phyloP scores from a whole-genome alignment of 2,797 vertebrate species.

The Ciconia nigra region DNA sequence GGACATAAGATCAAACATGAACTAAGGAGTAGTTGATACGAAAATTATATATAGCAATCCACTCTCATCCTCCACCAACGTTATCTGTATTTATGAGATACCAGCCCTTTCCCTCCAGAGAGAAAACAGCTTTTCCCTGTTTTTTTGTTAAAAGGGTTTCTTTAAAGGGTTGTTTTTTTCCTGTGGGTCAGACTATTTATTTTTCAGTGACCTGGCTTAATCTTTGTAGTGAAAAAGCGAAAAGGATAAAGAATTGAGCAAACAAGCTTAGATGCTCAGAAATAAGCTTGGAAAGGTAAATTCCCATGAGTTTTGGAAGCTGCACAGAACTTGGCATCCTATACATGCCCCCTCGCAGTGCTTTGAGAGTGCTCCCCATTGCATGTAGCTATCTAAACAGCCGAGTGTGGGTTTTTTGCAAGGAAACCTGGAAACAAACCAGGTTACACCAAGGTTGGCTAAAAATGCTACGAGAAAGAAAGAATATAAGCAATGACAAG shows the following conservation, averaged over 20 bases:
- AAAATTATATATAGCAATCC: neutral
- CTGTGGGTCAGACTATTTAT: neutral
- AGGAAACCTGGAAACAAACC: neutral
- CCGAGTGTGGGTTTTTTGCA: neutral
- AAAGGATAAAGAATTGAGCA: neutral
- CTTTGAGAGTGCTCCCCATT: neutral
- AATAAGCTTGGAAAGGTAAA: constrained; percentile 10
- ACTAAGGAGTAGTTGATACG: neutral
- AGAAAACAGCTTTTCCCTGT: neutral
- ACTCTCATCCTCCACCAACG: neutral
- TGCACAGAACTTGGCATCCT: constrained; percentile 41
- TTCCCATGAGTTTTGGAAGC: neutral
- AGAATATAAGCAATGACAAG: neutral
- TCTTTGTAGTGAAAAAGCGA: neutral
- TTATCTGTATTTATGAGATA: neutral
- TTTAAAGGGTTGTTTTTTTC: neutral
- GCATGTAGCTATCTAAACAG: neutral
- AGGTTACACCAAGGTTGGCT: neutral
- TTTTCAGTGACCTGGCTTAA: neutral
- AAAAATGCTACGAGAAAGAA: neutral
- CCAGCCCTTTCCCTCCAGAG: neutral
- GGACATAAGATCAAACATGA: neutral
- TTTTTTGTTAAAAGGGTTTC: neutral
- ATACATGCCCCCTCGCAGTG: neutral
- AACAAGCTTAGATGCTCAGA: neutral